phyloP scores from a whole-genome alignment of 2,113 vertebrate species.

The Centrocercus urophasianus region DNA sequence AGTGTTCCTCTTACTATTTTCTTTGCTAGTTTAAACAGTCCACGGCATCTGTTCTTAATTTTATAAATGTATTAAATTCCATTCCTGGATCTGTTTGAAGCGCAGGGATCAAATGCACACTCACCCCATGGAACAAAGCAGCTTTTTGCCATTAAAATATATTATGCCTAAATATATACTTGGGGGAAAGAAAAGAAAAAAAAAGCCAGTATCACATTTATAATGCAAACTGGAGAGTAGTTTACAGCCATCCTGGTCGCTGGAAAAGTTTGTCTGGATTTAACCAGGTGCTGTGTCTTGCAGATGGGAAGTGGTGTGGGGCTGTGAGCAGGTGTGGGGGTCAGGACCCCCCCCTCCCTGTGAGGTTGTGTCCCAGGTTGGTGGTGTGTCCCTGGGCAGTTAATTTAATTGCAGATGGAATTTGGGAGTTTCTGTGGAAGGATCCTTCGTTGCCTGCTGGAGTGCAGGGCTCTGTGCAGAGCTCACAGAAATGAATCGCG shows the following conservation, averaged over 20 bases:
- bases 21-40: constrained; percentile 58
- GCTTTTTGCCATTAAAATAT: constrained; percentile 58
- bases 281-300: fast-evolving
- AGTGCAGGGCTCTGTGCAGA: neutral
- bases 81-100: constrained; percentile 65
- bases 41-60: constrained; percentile 73
- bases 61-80: constrained; percentile 66
- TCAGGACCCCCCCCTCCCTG: neutral
- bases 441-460: neutral
- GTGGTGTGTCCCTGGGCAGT: neutral
- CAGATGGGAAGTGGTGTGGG: fast-evolving
- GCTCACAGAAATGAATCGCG: neutral
- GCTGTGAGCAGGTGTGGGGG: neutral
- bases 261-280: neutral
- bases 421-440: fast-evolving
- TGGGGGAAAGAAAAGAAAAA: too few relatives aligned
- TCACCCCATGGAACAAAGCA: constrained; percentile 9
- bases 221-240: neutral
- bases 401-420: fast-evolving
- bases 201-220: neutral
- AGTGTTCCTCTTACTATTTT: constrained; percentile 56
- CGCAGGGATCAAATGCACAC: constrained; percentile 28
- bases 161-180: constrained; percentile 19
- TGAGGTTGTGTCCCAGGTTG: fast-evolving
- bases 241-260: fast-evolving